Evolutionary conservation across 35 echinoderm and acorn worm species (phyloP).

Genomic region (Apostichopus parvimensis): DNA sequence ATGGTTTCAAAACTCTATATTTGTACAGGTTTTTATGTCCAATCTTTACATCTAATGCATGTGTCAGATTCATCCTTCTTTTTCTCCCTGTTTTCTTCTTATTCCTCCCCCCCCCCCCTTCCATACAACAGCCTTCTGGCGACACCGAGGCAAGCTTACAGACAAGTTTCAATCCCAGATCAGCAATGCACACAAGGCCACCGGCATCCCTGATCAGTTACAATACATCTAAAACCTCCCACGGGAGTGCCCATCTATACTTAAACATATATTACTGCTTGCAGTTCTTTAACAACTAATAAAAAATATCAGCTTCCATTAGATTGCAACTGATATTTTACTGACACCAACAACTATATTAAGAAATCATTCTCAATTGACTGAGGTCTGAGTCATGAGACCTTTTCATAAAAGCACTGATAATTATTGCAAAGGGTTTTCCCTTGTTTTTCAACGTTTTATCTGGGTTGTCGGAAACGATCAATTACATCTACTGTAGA

Average conservation of each 20-base stretch:
- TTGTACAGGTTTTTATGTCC: too few relatives aligned
- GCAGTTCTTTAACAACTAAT: conserved; percentile 38
- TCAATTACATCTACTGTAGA: too few relatives aligned
- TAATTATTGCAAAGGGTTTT: too few relatives aligned
- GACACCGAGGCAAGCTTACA: conserved; percentile 3
- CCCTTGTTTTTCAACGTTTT: too few relatives aligned
- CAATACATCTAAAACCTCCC: conserved; percentile 39
- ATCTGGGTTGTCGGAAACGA: too few relatives aligned
- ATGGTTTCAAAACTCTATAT: too few relatives aligned
- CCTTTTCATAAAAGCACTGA: not conserved
- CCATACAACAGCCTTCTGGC: conserved; percentile 12
- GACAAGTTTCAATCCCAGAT: conserved; percentile 48
- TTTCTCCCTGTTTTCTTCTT: too few relatives aligned
- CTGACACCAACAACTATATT: conserved; percentile 17
- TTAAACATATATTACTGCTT: conserved; percentile 29
- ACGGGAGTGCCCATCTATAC: conserved; percentile 11
- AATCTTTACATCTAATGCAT: too few relatives aligned
- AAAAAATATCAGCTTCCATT: conserved; percentile 42
- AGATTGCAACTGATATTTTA: conserved; percentile 30
- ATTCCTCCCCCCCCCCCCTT: too few relatives aligned
- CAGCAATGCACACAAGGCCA: conserved; percentile 17
- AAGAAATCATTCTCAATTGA: conserved; percentile 42
- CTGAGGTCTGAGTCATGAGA: not conserved
- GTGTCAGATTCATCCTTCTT: too few relatives aligned
- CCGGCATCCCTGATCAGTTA: conserved; percentile 30